Base-by-base conservation (phyloP, 1,140 invertebrate species). In the Drosophila cardini region DNA sequence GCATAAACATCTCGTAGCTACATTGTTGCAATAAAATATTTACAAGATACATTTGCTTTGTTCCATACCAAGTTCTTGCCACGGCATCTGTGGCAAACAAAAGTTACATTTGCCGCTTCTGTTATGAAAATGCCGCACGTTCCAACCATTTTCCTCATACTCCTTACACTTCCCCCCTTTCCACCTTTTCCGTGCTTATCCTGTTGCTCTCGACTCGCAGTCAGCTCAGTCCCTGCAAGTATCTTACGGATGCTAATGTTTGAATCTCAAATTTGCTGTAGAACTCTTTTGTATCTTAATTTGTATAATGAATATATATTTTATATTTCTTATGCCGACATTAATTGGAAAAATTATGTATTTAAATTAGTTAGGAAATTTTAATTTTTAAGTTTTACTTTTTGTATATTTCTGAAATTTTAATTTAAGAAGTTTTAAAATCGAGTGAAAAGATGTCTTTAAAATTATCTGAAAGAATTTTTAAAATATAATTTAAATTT, bases 11-110 rank as follows among this genome's bases (percentile, higher is more conserved):
- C 69, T 76, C 64, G 50, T 71, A 72, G 79, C 74, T 76, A 87
- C 76, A 86, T 87, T 79, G 83, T 86, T 74, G 79, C 83, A 87
- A 86, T 86, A 76, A 86, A 86, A 86, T 86, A 86, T 86, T 86
- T 83, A 86, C 78, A 86, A 74, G 71, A 78, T 79, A 78, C 82
- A 86, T 86, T 86, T 81, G 75, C 76, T 57, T 77, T 74, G 60
- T 80, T 63, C 71, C 72, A 78, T 72, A 50, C 63, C 50, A 70
- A 76, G 64, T 74, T 63, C 76, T 80, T 76, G 57, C 64, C 16
- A 42, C 76, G 64, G 81, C 81, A 78, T 68, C 81, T 80, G 65
- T 53, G 76, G 68, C 76, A 84, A 84, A 73, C 76, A 73, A 72
- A 84, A 68, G 53, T 75, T 67, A 76, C 64, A 55, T 62, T 56